These are phyloP conservation scores for Mesembrinibis cayennensis DNA, from an alignment of 2,113 vertebrate genomes.

Conservation along the genomic window DNA sequence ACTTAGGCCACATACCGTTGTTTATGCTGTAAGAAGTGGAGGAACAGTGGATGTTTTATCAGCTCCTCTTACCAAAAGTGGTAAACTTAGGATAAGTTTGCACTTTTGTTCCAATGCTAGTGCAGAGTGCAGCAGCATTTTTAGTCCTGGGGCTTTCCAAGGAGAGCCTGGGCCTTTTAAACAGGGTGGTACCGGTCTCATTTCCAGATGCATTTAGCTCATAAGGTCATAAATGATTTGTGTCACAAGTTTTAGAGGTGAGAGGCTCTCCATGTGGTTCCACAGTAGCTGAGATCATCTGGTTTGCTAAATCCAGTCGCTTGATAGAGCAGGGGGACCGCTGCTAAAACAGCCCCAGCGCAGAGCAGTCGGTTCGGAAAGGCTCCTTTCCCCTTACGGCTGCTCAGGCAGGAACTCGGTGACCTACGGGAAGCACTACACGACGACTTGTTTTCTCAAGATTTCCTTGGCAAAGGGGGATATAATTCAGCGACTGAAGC, in stretches of 20 bases:
- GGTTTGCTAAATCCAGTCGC: background rate
- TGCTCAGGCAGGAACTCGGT: background rate
- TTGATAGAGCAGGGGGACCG: background rate
- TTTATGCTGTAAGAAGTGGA: background rate
- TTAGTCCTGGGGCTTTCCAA: background rate
- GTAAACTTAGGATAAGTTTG: too few species aligned
- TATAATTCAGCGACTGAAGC: background rate
- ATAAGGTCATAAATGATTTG: background rate
- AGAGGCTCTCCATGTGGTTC: background rate
- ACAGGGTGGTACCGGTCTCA: background rate
- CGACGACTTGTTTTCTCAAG: background rate
- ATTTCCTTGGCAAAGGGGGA: background rate
- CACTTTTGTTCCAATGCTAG: background rate
- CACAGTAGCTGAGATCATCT: slow-evolving; percentile 18
- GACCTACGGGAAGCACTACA: background rate
- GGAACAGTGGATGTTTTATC: background rate
- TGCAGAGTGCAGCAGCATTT: background rate
- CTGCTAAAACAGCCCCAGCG: background rate
- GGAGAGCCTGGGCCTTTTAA: background rate
- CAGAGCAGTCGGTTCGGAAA: background rate
- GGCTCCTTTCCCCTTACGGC: background rate
- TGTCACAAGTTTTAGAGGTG: background rate
- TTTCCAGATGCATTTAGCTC: slow-evolving; percentile 15
- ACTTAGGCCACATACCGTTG: fast-evolving
- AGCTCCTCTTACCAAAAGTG: background rate